Percentiles rank a stretch among this genome's conserved stretches.
Conservation (phyloP, 2,888 invertebrate species). For the Cheilosia grossa region DNA sequence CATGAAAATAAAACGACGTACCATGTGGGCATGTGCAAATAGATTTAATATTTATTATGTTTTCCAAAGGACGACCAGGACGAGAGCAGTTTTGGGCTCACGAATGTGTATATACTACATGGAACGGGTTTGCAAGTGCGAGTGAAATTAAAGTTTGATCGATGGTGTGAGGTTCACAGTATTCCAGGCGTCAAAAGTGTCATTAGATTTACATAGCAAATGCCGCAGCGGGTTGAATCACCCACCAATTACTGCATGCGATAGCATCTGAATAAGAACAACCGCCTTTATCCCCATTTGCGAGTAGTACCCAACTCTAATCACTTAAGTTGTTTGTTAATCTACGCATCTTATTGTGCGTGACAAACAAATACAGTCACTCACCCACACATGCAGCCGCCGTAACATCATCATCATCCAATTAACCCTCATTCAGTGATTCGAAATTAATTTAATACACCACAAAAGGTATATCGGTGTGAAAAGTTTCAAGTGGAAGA, state of each 20-base stretch:
- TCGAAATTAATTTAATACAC: slow-evolving; percentile 2
- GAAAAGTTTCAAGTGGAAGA: background rate
- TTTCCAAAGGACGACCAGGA: slow-evolving; percentile 12
- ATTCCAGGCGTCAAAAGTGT: slow-evolving; percentile 4
- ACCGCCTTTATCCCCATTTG: background rate
- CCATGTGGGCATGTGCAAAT: slow-evolving; percentile 45
- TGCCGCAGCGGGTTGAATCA: background rate
- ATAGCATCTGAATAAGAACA: background rate
- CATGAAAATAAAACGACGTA: slow-evolving; percentile 18
- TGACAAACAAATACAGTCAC: background rate
- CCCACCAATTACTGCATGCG: background rate
- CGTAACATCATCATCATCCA: background rate
- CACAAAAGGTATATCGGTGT: background rate
- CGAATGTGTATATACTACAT: background rate
- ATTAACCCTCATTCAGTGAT: background rate
- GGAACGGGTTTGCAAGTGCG: background rate
- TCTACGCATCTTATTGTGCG: slow-evolving; percentile 62
- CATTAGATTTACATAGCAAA: slow-evolving; percentile 6
- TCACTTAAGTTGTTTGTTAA: slow-evolving; percentile 59
- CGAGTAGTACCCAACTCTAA: slow-evolving; percentile 28
- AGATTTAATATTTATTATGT: slow-evolving; percentile 53
- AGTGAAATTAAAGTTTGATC: slow-evolving; percentile 48
- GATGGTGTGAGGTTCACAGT: slow-evolving; percentile 25
- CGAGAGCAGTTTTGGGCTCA: slow-evolving; percentile 9
- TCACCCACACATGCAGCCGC: background rate